phyloP scores from a whole-genome alignment of 2,888 invertebrate genomes.

The Lasioglossum oenotherae region DNA sequence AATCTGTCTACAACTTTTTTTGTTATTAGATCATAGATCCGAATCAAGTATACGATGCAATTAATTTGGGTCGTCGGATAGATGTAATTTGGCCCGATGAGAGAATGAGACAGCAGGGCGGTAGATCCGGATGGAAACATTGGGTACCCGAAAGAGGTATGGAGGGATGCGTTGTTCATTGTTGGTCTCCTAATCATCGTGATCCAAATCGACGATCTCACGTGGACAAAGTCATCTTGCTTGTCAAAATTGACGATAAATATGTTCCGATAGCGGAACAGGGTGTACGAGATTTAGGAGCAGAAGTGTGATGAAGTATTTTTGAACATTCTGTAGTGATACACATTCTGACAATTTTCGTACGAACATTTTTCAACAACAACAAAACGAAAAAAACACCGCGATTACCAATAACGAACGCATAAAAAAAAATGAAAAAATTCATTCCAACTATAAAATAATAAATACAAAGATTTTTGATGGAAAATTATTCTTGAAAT shows the following conservation, averaged over 20 bases:
- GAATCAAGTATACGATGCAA: conserved; percentile 93
- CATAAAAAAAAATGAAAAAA: conserved; percentile 42
- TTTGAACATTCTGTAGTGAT: conserved; percentile 41
- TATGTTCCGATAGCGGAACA: conserved; percentile 97
- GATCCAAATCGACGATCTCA: conserved; percentile 95
- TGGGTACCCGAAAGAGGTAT: conserved; percentile 96
- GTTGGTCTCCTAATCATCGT: conserved; percentile 97
- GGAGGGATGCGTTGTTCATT: conserved; percentile 97
- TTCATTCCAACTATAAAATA: conserved; percentile 60
- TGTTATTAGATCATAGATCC: conserved; percentile 86
- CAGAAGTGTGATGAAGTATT: conserved; percentile 85
- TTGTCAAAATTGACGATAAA: conserved; percentile 96
- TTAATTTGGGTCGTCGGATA: conserved; percentile 94
- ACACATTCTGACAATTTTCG: conserved; percentile 37
- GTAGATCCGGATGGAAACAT: conserved; percentile 94
- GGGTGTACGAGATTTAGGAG: conserved; percentile 92
- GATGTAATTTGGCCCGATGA: conserved; percentile 99
- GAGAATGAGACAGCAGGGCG: conserved; percentile 93
- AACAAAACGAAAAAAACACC: background rate
- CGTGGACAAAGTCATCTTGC: conserved; percentile 95
- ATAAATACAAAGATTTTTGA: conserved; percentile 37
- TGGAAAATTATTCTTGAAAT: conserved; percentile 57
- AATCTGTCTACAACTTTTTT: background rate
- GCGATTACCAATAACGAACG: conserved; percentile 31
- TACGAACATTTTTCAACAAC: conserved; percentile 36